These are phyloP conservation scores for Dermatemys mawii DNA, from an alignment of 2,113 vertebrate genomes.

Conservation along the genomic window DNA sequence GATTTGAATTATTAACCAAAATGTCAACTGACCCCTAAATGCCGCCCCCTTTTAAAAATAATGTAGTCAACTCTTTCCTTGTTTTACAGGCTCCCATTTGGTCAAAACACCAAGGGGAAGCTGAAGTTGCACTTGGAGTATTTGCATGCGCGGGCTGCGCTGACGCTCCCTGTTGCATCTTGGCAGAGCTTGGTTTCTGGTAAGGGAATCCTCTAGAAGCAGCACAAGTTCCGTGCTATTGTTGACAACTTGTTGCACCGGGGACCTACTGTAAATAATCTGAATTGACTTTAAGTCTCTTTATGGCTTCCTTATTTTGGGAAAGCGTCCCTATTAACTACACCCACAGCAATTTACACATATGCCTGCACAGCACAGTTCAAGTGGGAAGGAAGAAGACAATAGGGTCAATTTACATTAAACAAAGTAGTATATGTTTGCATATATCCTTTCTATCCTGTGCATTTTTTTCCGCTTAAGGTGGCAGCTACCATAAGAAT, in stretches of 20 bases:
- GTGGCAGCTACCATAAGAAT: not conserved
- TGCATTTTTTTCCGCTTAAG: not conserved
- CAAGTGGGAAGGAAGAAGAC: not conserved
- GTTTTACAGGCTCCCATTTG: fast-evolving
- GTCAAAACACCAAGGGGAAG: not conserved
- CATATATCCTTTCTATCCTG: not conserved
- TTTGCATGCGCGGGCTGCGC: not conserved
- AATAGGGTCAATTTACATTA: not conserved
- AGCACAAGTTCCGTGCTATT: not conserved
- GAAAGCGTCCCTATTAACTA: not conserved
- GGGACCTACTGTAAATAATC: not conserved
- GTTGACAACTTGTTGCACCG: not conserved
- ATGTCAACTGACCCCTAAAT: not conserved
- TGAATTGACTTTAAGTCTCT: not conserved
- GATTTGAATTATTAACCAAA: not conserved
- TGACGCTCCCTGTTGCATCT: not conserved
- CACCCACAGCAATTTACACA: not conserved
- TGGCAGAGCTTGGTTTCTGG: not conserved
- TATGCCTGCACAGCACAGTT: not conserved
- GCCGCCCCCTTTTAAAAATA: not conserved
- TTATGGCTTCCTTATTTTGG: not conserved
- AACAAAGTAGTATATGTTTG: not conserved
- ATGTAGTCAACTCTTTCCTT: not conserved
- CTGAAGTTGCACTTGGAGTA: not conserved
- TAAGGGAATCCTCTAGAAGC: not conserved